Percentiles rank a stretch among this genome's conserved stretches.
These are phyloP conservation scores for Catocala nupta DNA, from an alignment of 2,888 invertebrate species.

Conservation along the genomic window DNA sequence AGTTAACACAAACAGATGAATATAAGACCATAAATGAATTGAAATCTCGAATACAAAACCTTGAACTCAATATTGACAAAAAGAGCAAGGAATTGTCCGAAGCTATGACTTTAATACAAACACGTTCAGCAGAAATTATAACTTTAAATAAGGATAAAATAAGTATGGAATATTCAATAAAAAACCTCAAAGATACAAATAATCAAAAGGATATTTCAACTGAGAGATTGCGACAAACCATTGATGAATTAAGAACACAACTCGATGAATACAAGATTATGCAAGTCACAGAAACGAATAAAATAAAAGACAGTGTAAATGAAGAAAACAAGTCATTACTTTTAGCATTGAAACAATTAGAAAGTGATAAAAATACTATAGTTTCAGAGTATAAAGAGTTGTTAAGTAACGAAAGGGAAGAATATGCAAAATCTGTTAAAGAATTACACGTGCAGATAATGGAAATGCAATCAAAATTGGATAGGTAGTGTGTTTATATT, in stretches of 20 bases:
- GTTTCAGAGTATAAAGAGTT: slow-evolving; percentile 84
- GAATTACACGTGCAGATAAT: slow-evolving; percentile 68
- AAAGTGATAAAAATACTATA: slow-evolving; percentile 76
- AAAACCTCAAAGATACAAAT: slow-evolving; percentile 63
- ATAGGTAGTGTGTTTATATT: slow-evolving; percentile 61
- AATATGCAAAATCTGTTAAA: slow-evolving; percentile 72
- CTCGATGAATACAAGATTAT: slow-evolving; percentile 56
- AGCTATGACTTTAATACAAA: slow-evolving; percentile 68
- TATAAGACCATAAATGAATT: slow-evolving; percentile 54
- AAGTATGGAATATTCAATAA: slow-evolving; percentile 66
- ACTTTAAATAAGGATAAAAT: slow-evolving; percentile 72
- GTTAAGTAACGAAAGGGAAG: slow-evolving; percentile 82
- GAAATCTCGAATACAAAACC: slow-evolving; percentile 49
- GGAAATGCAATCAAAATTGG: slow-evolving; percentile 70
- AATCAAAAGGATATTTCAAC: slow-evolving; percentile 67
- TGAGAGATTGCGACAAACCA: slow-evolving; percentile 56
- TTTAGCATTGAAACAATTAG: slow-evolving; percentile 70
- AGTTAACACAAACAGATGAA: slow-evolving; percentile 68
- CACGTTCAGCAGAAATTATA: slow-evolving; percentile 69
- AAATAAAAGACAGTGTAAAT: slow-evolving; percentile 62
- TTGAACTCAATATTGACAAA: slow-evolving; percentile 58
- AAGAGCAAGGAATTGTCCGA: slow-evolving; percentile 71
- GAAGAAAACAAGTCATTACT: slow-evolving; percentile 81
- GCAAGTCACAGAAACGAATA: slow-evolving; percentile 56
- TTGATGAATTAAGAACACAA: slow-evolving; percentile 64